These are phyloP conservation scores for Nixonia krombeini DNA, from an alignment of 1,140 invertebrate genomes.

Conservation along the genomic window DNA sequence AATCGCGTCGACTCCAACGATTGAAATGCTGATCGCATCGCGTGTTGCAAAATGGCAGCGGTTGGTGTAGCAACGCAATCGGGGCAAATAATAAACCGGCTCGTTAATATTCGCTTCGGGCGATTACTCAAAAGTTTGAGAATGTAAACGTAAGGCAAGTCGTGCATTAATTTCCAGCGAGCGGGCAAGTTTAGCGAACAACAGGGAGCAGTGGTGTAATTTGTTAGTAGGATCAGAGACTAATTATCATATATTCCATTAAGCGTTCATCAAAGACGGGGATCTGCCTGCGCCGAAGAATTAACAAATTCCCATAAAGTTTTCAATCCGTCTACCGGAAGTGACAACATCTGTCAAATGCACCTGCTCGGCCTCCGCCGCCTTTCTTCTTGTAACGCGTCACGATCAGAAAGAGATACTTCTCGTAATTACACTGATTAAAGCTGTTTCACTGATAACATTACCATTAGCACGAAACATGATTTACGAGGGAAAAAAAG, in stretches of 20 bases:
- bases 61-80: too few relatives aligned
- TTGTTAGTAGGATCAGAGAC: conserved; percentile 36
- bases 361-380: conserved; percentile 51
- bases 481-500: conserved; percentile 12
- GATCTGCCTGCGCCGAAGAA: conserved; percentile 23
- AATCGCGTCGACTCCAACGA: too few relatives aligned
- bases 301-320: conserved; percentile 47
- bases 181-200: conserved; percentile 15
- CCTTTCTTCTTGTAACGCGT: conserved; percentile 9
- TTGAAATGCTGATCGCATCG: too few relatives aligned
- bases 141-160: neutral
- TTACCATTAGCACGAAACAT: neutral
- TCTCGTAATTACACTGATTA: conserved; percentile 21
- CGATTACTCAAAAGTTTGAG: neutral
- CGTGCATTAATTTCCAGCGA: conserved; percentile 8
- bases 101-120: neutral
- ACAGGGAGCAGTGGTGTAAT: conserved; percentile 20
- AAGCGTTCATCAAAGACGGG: conserved; percentile 34
- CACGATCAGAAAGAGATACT: conserved; percentile 24
- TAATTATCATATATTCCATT: conserved; percentile 53
- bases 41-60: too few relatives aligned
- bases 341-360: conserved; percentile 59
- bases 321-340: conserved; percentile 60
- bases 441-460: conserved; percentile 11
- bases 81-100: too few relatives aligned